phyloP scores from a whole-genome alignment of 2,888 invertebrate genomes.

The Andrena bucephala region DNA sequence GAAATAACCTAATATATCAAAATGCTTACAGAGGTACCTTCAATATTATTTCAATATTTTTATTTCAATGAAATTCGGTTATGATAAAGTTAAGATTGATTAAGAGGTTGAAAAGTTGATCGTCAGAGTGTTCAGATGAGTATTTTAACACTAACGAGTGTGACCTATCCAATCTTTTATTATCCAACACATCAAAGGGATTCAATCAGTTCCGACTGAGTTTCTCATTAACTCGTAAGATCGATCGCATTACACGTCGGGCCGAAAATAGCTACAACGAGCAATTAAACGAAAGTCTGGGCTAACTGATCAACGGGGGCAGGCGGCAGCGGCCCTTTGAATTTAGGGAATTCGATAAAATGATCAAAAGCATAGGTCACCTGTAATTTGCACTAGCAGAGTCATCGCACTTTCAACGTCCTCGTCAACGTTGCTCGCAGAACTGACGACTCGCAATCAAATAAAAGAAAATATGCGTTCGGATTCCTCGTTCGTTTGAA shows the following conservation, averaged over 20 bases:
- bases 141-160: too few species aligned
- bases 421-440: constrained; percentile 37
- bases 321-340: constrained; percentile 33
- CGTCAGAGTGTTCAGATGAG: too few species aligned
- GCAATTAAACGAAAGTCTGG: constrained; percentile 41
- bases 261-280: constrained; percentile 27
- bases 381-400: constrained; percentile 56
- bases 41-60: too few species aligned
- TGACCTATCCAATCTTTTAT: too few species aligned
- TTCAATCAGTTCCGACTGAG: neutral
- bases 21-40: too few species aligned
- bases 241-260: constrained; percentile 10
- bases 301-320: constrained; percentile 39
- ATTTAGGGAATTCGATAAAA: constrained; percentile 54
- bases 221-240: constrained; percentile 3
- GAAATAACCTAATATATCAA: too few species aligned
- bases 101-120: too few species aligned
- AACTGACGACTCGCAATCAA: constrained; percentile 41
- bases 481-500: constrained; percentile 34
- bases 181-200: too few species aligned
- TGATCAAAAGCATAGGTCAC: constrained; percentile 41
- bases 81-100: too few species aligned
- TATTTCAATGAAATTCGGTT: too few species aligned
- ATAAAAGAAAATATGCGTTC: constrained; percentile 36
- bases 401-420: constrained; percentile 30